Conservation (phyloP, 2,113 vertebrate genomes). For the Felis chaus region DNA sequence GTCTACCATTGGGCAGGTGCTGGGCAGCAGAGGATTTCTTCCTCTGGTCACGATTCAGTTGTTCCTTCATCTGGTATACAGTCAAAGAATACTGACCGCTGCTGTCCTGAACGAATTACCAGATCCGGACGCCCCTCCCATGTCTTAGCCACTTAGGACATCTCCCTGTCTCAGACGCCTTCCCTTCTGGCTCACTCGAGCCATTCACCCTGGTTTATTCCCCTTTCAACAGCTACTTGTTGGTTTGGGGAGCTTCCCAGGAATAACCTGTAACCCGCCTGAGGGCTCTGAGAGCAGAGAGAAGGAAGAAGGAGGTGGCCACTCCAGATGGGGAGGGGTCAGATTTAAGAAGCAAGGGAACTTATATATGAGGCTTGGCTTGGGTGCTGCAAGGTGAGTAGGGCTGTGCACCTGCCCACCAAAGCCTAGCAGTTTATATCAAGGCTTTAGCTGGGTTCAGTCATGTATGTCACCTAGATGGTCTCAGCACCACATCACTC, state of each 20-base stretch:
- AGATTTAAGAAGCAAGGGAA: background rate
- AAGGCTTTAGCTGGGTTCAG: background rate
- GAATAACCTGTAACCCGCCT: background rate
- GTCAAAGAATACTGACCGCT: background rate
- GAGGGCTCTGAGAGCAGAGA: background rate
- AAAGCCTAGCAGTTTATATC: background rate
- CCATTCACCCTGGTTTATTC: background rate
- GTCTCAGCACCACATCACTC: background rate
- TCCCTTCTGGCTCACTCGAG: background rate
- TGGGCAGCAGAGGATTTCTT: background rate
- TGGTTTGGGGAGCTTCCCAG: background rate
- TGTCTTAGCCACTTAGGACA: background rate
- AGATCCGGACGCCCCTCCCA: accelerated
- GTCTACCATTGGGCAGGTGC: accelerated
- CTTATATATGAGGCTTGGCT: background rate
- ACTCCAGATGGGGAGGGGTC: background rate
- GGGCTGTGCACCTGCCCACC: background rate
- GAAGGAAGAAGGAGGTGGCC: background rate
- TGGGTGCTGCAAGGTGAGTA: background rate
- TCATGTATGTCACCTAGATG: background rate
- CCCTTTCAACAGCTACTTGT: background rate
- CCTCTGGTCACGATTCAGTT: background rate
- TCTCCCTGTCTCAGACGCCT: too few relatives aligned
- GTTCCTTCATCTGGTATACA: background rate
- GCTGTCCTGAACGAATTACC: background rate